Evolutionary conservation across 1,140 invertebrate genomes (phyloP).

Genomic region (Neelides sp.): DNA sequence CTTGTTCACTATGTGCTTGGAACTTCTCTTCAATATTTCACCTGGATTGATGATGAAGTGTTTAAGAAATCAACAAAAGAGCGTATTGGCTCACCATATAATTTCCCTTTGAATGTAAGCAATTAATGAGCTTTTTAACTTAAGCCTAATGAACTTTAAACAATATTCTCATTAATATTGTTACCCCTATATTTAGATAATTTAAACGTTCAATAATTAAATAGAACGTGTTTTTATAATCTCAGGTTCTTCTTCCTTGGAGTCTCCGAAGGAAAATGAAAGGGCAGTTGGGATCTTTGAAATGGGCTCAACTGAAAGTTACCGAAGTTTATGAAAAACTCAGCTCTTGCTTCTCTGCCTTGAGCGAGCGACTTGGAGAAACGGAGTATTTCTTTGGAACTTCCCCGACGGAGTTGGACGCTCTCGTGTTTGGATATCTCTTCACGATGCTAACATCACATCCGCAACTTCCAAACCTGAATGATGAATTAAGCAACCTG

Average conservation of each 20-base stretch:
- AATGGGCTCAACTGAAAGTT: constrained; percentile 17
- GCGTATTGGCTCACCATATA: constrained; percentile 75
- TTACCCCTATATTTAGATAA: too few relatives aligned
- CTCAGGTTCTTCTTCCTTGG: constrained; percentile 23
- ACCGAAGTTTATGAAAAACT: constrained; percentile 37
- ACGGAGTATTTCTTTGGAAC: constrained; percentile 69
- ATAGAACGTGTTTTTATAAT: too few relatives aligned
- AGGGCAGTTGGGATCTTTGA: constrained; percentile 16
- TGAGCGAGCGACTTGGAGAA: constrained; percentile 66
- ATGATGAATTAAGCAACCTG: constrained; percentile 52
- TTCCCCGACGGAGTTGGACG: constrained; percentile 82
- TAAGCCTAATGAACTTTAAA: constrained; percentile 62
- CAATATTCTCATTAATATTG: too few relatives aligned
- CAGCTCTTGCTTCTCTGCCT: constrained; percentile 66
- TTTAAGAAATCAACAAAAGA: constrained; percentile 66
- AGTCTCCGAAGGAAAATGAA: constrained; percentile 11
- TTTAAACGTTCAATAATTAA: too few relatives aligned
- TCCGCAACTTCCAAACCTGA: constrained; percentile 56
- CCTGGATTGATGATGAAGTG: constrained; percentile 68
- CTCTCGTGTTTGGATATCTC: constrained; percentile 92
- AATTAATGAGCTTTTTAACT: constrained; percentile 62
- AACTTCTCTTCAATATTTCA: constrained; percentile 73
- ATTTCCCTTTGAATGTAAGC: constrained; percentile 91
- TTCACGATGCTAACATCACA: constrained; percentile 78
- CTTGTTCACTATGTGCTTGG: constrained; percentile 72